Conservation (phyloP, 2,113 vertebrate species). For the Salvelinus alpinus region DNA sequence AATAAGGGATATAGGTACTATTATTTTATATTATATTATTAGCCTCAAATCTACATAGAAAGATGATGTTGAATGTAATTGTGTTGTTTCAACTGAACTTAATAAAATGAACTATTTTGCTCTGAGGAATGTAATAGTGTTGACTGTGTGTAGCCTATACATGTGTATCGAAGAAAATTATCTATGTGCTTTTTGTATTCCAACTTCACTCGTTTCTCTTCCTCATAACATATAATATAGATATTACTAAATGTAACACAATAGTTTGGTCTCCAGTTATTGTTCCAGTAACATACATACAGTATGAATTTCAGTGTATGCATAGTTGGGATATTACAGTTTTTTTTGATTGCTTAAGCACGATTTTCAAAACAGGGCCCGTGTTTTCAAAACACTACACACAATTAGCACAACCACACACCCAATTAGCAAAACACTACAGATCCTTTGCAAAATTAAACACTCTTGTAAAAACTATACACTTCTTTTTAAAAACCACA, state of each 20-base stretch:
- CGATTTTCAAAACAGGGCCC: no score
- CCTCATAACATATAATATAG: no score
- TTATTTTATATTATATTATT: not conserved
- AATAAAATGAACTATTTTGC: no score
- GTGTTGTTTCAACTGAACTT: not conserved
- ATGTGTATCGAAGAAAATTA: not conserved
- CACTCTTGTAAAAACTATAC: no score
- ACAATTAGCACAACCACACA: no score
- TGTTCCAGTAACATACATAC: not conserved
- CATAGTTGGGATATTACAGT: not conserved
- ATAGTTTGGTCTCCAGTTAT: not conserved
- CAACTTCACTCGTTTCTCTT: not conserved
- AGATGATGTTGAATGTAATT: not conserved
- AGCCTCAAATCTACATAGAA: not conserved
- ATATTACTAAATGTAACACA: not conserved
- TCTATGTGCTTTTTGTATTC: not conserved
- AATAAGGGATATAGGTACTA: conserved; percentile 7
- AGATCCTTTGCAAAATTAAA: no score
- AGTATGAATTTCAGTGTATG: not conserved
- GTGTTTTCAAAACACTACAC: no score
- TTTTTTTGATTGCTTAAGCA: no score
- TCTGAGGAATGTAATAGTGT: no score
- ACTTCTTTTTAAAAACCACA: no score
- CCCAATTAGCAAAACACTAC: no score
- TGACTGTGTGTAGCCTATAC: no score